A percentile compares a stretch with the other conserved stretches of the same genome.
These are phyloP conservation scores for Coranthus polyacanthus DNA, from an alignment of 2,797 vertebrate species.

Conservation along the genomic window DNA sequence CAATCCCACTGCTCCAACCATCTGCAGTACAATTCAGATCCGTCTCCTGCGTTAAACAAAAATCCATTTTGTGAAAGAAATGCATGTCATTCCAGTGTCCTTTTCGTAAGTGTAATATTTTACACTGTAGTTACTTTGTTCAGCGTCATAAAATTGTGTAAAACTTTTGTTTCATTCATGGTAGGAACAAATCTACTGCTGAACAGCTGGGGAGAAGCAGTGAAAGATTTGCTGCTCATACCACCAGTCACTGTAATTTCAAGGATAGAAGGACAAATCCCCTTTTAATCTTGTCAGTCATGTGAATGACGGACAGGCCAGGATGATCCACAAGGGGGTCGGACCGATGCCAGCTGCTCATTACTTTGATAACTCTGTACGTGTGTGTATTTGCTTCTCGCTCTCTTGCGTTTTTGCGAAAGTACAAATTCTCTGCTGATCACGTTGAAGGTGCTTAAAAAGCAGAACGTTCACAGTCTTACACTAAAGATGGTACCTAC, in stretches of 20 bases:
- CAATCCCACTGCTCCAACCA: too few species aligned
- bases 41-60: too few species aligned
- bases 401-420: slow-evolving; percentile 1
- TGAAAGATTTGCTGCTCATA: slow-evolving; percentile 56
- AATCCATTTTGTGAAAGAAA: too few species aligned
- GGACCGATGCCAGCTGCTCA: slow-evolving; percentile 55
- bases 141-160: background rate
- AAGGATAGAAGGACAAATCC: slow-evolving; percentile 62
- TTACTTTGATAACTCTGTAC: slow-evolving; percentile 60
- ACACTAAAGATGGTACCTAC: slow-evolving; percentile 10
- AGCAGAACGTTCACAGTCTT: slow-evolving; percentile 18
- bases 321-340: slow-evolving; percentile 53
- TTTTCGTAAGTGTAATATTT: too few species aligned
- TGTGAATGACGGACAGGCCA: slow-evolving; percentile 54
- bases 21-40: too few species aligned
- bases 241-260: slow-evolving; percentile 46
- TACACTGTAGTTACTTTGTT: too few species aligned
- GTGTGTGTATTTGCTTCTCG: slow-evolving; percentile 16
- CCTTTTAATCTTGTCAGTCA: slow-evolving; percentile 65
- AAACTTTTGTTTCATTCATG: background rate
- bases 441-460: background rate
- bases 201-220: slow-evolving; percentile 7
- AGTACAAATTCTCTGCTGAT: slow-evolving; percentile 18
- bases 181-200: background rate
- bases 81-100: too few species aligned